Base-by-base conservation (phyloP, 64 coral and sea anemone genomes). In the Montipora efflorescens region DNA sequence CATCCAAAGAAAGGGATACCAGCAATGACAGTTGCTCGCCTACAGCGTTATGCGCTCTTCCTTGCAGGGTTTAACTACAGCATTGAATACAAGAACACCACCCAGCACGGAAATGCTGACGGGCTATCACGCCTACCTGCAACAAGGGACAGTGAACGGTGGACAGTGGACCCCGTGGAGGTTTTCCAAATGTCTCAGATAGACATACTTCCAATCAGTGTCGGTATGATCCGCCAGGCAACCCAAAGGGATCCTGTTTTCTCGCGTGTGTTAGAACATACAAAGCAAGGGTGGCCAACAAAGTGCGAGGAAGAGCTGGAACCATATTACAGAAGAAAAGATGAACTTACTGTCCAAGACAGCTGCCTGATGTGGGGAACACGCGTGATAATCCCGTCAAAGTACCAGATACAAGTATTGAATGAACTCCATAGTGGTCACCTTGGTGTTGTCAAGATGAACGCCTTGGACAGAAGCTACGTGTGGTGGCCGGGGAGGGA, bases 401-500 rank as follows among this genome's bases (percentile, higher is more conserved):
- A 71, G 46, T 7, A 72, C 46, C 25, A 25, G 25, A 12, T 11
- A 19, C 46, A 43, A 53, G 16, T 91, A 7, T 36, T 91, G n/a
- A 77, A 52, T 7, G 61, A 81, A 25, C 47, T 91, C 11, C 89
- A 81, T 28, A 47, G 45, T n/a, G 64, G 89, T 14, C 77, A 91
- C 51, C 77, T 72, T 52, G 78, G 78, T 13, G 62, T 81, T 8
- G 64, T 73, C 8, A 93, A 80, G 16, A 93, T 87, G 76, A 88
- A 93, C 13, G 83, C 82, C 47, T 71, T 88, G 14, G 62, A 75
- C 13, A 69, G 91, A 78, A 88, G 75, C 62, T 93, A 87, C 50
- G 46, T 87, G 15, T 93, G 91, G 91, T 93, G 91, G 81, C 73
- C 82, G 47, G 74, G 48, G 15, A 79, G 87, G 4, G 74, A 79